Evolutionary conservation across 2,797 vertebrate species (phyloP), one percentile per base, ranked within the genome.

Genomic region (Coregonus suidteri): DNA sequence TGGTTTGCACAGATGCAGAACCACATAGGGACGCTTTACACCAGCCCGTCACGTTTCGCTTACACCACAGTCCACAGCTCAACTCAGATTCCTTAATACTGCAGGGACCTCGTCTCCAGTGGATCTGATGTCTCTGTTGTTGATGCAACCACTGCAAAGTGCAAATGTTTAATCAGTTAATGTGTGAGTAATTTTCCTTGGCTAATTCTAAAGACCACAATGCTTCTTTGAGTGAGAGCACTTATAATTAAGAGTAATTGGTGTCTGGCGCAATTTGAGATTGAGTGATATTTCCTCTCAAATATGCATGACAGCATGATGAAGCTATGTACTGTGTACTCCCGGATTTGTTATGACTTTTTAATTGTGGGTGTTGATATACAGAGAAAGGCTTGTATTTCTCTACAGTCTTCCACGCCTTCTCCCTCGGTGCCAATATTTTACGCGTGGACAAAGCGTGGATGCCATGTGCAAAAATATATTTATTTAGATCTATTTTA

Each of bases 341-440:
- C 18, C 4, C 18, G n/a, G 18, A 59, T 59, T 59, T 59, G 18
- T 9, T 59, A 20, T 59, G 5, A 1, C 5, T 59, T 59, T 18
- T 75, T 31, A 37, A 67, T 53, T 67, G 54, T 56, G 54, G 14
- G 54, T 56, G 54, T n/a, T 56, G 54, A 52, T 51, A 65, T 35
- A 73, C 67, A 52, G 47, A 65, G 47, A 66, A 52, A 34, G 47
- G 41, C 69, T 80, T 73, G 25, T 18, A 56, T 78, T 80, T 77
- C 69, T 73, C 65, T 70, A 37, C 79, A 34, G 18, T 83, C 67
- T 41, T 75, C 78, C 74, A 76, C 74, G 75, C 73, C 73, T 73
- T 76, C 47, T 83, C 78, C 76, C 78, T 69, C 3, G n/a, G 75
- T 71, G 53, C 73, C 54, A 13, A 34, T 78, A 75, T 77, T 67